Evolutionary conservation across 2,797 vertebrate genomes (phyloP).

Genomic region (Clarias fuscus): DNA sequence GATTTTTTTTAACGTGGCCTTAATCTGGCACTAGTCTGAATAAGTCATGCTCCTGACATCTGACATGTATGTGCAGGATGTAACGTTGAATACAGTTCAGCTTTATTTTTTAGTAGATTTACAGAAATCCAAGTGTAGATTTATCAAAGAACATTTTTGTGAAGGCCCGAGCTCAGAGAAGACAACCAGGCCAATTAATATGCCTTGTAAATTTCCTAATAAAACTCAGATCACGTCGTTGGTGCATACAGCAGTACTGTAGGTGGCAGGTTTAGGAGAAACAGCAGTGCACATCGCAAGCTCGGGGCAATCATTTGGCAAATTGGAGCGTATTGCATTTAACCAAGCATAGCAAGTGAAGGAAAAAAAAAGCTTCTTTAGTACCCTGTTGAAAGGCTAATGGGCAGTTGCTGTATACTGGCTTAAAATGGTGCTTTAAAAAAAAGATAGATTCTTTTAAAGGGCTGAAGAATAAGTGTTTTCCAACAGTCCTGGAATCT

Average conservation of each 20-base stretch:
- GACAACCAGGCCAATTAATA: not conserved
- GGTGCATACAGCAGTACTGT: not conserved
- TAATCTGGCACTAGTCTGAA: not conserved
- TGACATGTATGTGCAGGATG: not conserved
- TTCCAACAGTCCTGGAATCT: not conserved
- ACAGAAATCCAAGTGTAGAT: not conserved
- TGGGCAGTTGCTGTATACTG: not conserved
- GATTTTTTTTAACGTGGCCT: not conserved
- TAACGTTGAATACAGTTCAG: not conserved
- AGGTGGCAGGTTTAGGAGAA: not conserved
- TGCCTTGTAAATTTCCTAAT: not conserved
- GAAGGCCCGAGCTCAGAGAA: not conserved
- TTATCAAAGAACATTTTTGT: not conserved
- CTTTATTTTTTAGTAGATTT: not conserved
- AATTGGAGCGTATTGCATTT: not conserved
- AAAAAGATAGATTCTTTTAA: not conserved
- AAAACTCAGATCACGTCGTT: not conserved
- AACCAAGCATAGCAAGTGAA: not conserved
- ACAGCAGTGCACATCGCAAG: not conserved
- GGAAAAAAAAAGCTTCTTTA: not conserved
- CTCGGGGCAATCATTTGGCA: not conserved
- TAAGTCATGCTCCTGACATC: not conserved
- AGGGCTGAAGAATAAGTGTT: not conserved
- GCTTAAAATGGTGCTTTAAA: not conserved
- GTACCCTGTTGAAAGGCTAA: too few relatives aligned